phyloP scores from a whole-genome alignment of 1,140 invertebrate species.

The Andricus grossulariae region DNA sequence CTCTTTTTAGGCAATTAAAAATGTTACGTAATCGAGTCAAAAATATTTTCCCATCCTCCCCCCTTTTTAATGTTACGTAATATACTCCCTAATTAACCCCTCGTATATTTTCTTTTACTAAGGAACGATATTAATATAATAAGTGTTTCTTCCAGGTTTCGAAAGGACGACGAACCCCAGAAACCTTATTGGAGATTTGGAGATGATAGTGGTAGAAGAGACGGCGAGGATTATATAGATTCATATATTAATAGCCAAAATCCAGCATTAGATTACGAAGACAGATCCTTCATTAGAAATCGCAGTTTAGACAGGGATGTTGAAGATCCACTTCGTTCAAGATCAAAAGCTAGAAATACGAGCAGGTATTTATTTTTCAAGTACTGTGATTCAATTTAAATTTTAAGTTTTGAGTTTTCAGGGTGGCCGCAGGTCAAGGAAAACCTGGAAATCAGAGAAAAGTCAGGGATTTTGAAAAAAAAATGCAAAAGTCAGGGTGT shows the following conservation, averaged over 20 bases:
- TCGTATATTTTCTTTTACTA: conserved; percentile 1
- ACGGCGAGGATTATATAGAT: conserved; percentile 57
- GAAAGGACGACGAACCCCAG: conserved; percentile 49
- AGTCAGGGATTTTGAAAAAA: no score
- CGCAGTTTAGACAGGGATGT: conserved; percentile 64
- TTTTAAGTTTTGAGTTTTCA: background rate
- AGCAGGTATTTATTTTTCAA: conserved; percentile 48
- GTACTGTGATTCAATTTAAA: background rate
- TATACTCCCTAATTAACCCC: no score
- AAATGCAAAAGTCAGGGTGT: no score
- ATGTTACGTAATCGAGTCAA: no score
- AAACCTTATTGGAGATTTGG: conserved; percentile 53
- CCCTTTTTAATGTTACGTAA: no score
- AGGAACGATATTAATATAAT: conserved; percentile 28
- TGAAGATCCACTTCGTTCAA: conserved; percentile 49
- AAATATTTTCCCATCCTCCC: no score
- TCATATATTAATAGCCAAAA: conserved; percentile 48
- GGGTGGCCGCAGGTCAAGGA: no score
- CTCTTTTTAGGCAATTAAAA: no score
- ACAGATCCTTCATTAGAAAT: conserved; percentile 56
- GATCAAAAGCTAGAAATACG: conserved; percentile 42
- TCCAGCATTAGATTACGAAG: conserved; percentile 56
- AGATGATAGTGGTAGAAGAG: conserved; percentile 47
- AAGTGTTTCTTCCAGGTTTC: conserved; percentile 49
- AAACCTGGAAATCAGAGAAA: no score